A percentile compares a stretch with the other conserved stretches of the same genome.
These are phyloP conservation scores for Bolinopsis microptera DNA, from an alignment of 37 sponge, comb jelly and placozoan genomes.

Conservation along the genomic window DNA sequence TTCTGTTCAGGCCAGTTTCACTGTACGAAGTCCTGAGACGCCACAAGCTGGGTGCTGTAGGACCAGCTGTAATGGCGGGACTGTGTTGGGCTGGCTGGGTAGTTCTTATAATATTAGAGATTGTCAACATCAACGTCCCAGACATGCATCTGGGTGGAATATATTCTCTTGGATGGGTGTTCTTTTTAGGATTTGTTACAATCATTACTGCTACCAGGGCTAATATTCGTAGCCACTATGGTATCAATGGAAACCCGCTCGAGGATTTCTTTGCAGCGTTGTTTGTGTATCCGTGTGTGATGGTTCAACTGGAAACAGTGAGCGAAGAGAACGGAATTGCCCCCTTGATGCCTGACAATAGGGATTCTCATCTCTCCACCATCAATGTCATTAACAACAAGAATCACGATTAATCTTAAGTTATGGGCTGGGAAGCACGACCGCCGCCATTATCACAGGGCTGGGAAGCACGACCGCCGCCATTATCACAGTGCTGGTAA, in stretches of 20 bases:
- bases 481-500: too few species aligned
- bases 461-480: too few species aligned
- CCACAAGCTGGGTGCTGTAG: background rate
- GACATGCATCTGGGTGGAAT: background rate
- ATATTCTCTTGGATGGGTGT: constrained; percentile 29
- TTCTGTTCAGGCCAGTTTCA: constrained; percentile 34
- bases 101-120: background rate
- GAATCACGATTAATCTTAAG: too few species aligned
- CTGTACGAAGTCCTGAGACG: background rate
- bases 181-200: constrained; percentile 35
- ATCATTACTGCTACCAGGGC: background rate
- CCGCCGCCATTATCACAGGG: too few species aligned
- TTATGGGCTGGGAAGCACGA: too few species aligned
- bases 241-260: constrained; percentile 43
- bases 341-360: constrained; percentile 45
- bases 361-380: background rate
- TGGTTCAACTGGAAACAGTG: constrained; percentile 41
- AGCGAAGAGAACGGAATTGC: background rate
- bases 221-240: background rate
- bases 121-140: background rate
- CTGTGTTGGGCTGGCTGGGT: constrained; percentile 11
- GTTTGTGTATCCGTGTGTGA: constrained; percentile 38
- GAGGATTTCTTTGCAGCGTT: constrained; percentile 61
- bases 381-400: background rate
- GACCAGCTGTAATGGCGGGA: background rate